Base-by-base conservation (phyloP, 1,140 invertebrate species). In the Drosophila bocki region DNA sequence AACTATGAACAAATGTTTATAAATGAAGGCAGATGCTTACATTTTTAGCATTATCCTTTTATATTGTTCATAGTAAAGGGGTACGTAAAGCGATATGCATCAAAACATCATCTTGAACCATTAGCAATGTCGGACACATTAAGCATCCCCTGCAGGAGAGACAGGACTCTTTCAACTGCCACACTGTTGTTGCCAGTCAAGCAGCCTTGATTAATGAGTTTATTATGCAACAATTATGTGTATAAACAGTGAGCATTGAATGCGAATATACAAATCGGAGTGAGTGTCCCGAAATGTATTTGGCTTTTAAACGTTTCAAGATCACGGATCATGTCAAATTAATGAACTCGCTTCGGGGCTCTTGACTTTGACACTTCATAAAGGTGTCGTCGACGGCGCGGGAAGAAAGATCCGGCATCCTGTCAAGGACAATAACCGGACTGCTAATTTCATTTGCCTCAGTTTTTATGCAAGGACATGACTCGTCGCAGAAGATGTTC, bases 331-430 rank as follows among this genome's bases (percentile, higher is more conserved):
- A 86, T 82, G 72, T 90, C 84, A 88, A 81, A 88, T 88, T 88
- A 90, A 88, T 88, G 84, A 90, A 90, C 84, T 90, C 63, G 75
- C 75, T 76, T 11, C 51, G 42, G 75, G 64, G 69, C 75, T 61
- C 78, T 85, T 84, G 83, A 86, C 80, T 90, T 78, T 84, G 85
- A 90, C 85, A 88, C 84, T 90, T 88, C 85, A 88, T 88, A 88
- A 88, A 88, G 78, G 78, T 88, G 84, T 88, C 84, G 80, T 70
- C 83, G 22, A 57, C 33, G 13, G 78, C 68, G 32, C 33, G 29
- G 37, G 41, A 70, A 45, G 57, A 65, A 62, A 48, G 56, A 72
- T 68, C 9, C 12, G 32, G 33, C 54, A 37, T 71, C 56, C 63
- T 47, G 63, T 53, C 37, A 50, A 87, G 83, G 63, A 86, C 61